Evolutionary conservation across 2,888 invertebrate species (phyloP).

Genomic region (Lasiommata megera): DNA sequence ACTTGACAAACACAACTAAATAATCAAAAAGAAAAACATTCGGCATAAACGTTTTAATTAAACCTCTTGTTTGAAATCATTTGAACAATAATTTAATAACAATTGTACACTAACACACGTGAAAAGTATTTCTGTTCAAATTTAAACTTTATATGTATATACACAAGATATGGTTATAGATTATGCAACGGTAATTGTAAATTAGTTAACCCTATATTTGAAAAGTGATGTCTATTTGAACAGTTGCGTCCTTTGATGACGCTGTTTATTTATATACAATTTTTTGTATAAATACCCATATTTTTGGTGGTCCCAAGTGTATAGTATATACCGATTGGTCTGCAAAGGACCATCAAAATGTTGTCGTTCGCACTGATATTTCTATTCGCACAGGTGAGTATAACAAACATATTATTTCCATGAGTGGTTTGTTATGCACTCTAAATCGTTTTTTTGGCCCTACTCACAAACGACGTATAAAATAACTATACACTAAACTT

Average conservation of each 20-base stretch:
- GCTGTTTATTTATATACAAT: slow-evolving; percentile 37
- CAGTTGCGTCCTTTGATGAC: slow-evolving; percentile 51
- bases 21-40: slow-evolving; percentile 38
- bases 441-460: no score
- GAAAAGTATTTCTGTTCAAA: slow-evolving; percentile 13
- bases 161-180: slow-evolving; percentile 12
- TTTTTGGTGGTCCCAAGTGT: slow-evolving; percentile 45
- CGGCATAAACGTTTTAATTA: slow-evolving; percentile 54
- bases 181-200: neutral
- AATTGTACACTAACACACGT: slow-evolving; percentile 4
- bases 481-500: no score
- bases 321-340: slow-evolving; percentile 75
- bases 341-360: slow-evolving; percentile 61
- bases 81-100: slow-evolving; percentile 25
- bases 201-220: slow-evolving; percentile 30
- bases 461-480: no score
- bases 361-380: slow-evolving; percentile 61
- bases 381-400: slow-evolving; percentile 63
- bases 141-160: slow-evolving; percentile 10
- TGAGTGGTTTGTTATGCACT: no score
- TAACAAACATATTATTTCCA: slow-evolving; percentile 29
- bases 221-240: slow-evolving; percentile 42
- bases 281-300: slow-evolving; percentile 60
- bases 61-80: slow-evolving; percentile 49
- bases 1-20: slow-evolving; percentile 28